phyloP scores from a whole-genome alignment of 2,113 vertebrate genomes.

The Tychaedon coryphoeus region DNA sequence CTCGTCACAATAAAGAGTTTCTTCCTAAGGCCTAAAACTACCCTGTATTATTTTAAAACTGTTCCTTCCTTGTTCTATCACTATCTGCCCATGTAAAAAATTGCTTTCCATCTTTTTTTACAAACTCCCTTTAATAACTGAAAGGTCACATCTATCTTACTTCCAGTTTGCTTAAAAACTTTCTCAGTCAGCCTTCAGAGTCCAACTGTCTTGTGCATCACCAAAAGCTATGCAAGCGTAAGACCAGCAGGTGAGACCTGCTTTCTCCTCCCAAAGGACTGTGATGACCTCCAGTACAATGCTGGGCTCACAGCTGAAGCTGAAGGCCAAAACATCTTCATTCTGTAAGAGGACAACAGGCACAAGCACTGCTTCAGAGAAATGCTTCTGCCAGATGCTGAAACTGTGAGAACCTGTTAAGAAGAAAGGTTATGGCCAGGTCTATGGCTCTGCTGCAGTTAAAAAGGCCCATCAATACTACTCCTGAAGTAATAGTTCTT shows the following conservation, averaged over 20 bases:
- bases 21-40: not conserved
- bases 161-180: not conserved
- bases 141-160: not conserved
- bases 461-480: not conserved
- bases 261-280: not conserved
- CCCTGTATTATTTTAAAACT: not conserved
- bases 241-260: not conserved
- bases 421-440: not conserved
- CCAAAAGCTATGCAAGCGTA: accelerated
- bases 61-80: not conserved
- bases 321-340: not conserved
- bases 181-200: not conserved
- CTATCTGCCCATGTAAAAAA: not conserved
- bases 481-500: not conserved
- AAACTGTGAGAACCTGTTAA: not conserved
- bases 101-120: not conserved
- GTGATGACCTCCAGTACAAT: too few relatives aligned
- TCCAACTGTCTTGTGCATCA: not conserved
- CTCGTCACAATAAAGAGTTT: not conserved
- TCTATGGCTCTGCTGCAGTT: not conserved
- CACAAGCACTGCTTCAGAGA: not conserved
- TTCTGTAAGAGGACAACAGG: not conserved
- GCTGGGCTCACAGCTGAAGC: not conserved
- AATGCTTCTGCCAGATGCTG: not conserved
- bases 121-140: not conserved